Evolutionary conservation across 2,113 vertebrate species (phyloP).

Genomic region (Typhlomys cinereus): DNA sequence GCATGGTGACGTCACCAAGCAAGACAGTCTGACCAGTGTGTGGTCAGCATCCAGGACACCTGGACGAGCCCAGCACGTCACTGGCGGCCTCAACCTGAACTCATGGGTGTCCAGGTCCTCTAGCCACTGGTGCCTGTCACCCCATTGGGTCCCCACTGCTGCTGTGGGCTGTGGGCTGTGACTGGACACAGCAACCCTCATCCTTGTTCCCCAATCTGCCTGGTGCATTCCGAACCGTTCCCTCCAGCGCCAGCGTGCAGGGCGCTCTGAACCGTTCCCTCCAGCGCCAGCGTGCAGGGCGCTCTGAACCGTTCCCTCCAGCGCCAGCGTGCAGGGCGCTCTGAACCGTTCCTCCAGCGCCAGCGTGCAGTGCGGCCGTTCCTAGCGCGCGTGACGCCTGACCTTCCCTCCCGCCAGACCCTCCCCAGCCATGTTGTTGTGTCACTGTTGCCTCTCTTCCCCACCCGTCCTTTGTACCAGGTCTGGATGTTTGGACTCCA

Average conservation of each 20-base stretch:
- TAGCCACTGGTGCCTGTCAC: background rate
- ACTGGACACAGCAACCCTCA: background rate
- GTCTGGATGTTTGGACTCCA: no score
- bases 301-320: background rate
- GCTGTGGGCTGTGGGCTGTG: fast-evolving
- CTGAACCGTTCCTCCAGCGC: background rate
- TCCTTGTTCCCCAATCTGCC: background rate
- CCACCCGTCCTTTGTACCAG: no score
- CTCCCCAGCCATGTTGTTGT: no score
- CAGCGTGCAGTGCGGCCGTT: no score
- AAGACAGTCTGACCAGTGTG: background rate
- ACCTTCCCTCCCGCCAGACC: no score
- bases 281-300: background rate
- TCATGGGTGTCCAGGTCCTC: background rate
- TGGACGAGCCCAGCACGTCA: fast-evolving
- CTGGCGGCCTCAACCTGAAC: background rate
- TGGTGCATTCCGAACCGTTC: no score
- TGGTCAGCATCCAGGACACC: no score
- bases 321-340: background rate
- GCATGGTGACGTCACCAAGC: background rate
- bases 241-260: background rate
- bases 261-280: background rate
- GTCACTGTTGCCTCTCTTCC: no score
- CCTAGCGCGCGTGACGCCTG: no score
- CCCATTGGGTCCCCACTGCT: background rate